Conservation (phyloP, 23 tunicate species). For the Trididemnum clinides region DNA sequence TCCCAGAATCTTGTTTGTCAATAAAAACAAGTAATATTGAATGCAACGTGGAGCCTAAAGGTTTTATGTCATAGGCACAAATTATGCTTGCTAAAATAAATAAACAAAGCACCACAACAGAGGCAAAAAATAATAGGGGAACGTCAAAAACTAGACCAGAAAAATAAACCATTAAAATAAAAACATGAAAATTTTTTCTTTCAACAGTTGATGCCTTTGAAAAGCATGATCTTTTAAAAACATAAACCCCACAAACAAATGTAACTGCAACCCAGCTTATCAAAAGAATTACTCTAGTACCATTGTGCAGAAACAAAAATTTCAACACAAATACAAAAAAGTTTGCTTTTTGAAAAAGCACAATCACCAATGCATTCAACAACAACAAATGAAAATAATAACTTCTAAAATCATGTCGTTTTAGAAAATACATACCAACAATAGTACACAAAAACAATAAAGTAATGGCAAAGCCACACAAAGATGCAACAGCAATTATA, state of each 20-base stretch:
- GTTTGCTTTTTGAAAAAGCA: neutral
- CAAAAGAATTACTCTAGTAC: neutral
- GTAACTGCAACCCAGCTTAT: neutral
- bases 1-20: slow-evolving; percentile 73
- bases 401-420: neutral
- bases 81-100: slow-evolving; percentile 43
- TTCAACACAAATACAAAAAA: neutral
- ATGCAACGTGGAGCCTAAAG: slow-evolving; percentile 41
- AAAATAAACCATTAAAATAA: slow-evolving; percentile 71
- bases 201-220: slow-evolving; percentile 51
- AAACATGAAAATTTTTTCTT: slow-evolving; percentile 71
- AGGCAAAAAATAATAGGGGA: slow-evolving; percentile 53
- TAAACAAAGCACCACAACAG: slow-evolving; percentile 39
- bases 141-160: slow-evolving; percentile 76
- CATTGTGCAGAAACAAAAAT: neutral
- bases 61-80: slow-evolving; percentile 57
- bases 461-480: neutral
- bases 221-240: neutral
- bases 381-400: neutral
- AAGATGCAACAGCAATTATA: neutral
- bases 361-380: neutral
- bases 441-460: neutral
- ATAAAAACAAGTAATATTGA: slow-evolving; percentile 22
- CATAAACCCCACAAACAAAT: slow-evolving; percentile 2
- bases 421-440: neutral